Percentiles rank a stretch among this genome's conserved stretches.
These are phyloP conservation scores for Cheumatopsyche charites DNA, from an alignment of 1,140 invertebrate genomes.

Conservation along the genomic window DNA sequence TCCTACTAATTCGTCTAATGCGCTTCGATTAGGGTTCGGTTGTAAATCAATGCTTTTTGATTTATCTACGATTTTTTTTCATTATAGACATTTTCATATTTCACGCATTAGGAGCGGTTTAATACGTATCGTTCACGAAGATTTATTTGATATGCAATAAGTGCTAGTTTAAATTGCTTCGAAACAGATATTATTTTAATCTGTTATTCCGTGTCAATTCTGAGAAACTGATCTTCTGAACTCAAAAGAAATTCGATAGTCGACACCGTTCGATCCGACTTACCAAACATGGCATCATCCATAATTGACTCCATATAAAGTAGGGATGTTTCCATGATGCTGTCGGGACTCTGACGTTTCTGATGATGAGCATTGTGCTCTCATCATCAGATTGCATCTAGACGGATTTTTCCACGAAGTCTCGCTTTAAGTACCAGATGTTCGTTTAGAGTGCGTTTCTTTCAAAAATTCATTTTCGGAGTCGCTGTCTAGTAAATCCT, in stretches of 20 bases:
- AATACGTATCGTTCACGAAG: no score
- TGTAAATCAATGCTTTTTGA: not conserved
- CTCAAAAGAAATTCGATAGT: not conserved
- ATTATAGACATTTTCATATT: no score
- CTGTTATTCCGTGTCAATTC: no score
- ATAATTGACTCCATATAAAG: conserved; percentile 33
- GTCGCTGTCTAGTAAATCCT: not conserved
- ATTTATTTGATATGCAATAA: no score
- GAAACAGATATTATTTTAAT: no score
- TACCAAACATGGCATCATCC: conserved; percentile 1
- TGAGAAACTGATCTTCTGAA: not conserved
- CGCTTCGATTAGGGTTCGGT: not conserved
- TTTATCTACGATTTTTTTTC: not conserved
- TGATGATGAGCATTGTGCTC: conserved; percentile 9
- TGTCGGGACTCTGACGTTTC: conserved; percentile 7
- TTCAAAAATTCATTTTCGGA: not conserved
- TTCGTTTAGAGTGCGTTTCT: not conserved
- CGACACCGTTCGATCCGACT: not conserved
- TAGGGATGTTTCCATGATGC: conserved; percentile 15
- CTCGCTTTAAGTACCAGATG: not conserved
- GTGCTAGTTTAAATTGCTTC: no score
- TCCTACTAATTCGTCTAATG: not conserved
- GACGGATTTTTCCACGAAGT: not conserved
- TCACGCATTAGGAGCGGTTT: no score
- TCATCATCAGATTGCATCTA: conserved; percentile 4